Conservation (phyloP, 1,140 invertebrate genomes). For the Forficula auricularia region DNA sequence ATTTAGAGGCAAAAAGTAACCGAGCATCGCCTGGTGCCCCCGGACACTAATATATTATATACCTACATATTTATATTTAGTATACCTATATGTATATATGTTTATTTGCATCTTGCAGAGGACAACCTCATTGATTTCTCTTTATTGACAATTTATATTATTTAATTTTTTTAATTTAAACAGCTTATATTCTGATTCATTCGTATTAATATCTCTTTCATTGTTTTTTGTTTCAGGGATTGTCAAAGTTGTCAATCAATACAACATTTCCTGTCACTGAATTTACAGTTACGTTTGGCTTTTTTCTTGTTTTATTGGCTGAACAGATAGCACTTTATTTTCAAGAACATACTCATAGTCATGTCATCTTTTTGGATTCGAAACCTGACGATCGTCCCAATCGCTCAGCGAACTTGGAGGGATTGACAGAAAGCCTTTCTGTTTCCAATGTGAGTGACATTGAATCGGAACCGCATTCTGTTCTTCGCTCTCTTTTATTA, state of each 20-base stretch:
- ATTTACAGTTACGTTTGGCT: slow-evolving; percentile 35
- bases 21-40: no score
- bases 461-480: slow-evolving; percentile 20
- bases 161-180: no score
- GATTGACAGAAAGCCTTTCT: slow-evolving; percentile 10
- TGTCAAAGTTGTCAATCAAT: not conserved
- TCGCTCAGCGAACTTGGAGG: slow-evolving; percentile 10
- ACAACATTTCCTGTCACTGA: slow-evolving; percentile 32
- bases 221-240: slow-evolving; percentile 7
- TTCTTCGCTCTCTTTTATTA: slow-evolving; percentile 28
- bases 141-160: no score
- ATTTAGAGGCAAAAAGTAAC: no score
- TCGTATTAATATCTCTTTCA: no score
- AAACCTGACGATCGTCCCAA: not conserved
- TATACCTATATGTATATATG: no score
- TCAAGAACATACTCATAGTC: slow-evolving; percentile 19
- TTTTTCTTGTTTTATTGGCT: slow-evolving; percentile 37
- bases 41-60: no score
- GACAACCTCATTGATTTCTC: no score
- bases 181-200: no score
- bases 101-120: no score
- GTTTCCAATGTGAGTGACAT: not conserved
- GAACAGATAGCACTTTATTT: slow-evolving; percentile 34
- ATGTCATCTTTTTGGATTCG: not conserved
- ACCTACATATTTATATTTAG: no score